Percentiles rank a stretch among this genome's conserved stretches.
These are phyloP conservation scores for Thera obeliscata DNA, from an alignment of 2,888 invertebrate genomes.

Conservation along the genomic window DNA sequence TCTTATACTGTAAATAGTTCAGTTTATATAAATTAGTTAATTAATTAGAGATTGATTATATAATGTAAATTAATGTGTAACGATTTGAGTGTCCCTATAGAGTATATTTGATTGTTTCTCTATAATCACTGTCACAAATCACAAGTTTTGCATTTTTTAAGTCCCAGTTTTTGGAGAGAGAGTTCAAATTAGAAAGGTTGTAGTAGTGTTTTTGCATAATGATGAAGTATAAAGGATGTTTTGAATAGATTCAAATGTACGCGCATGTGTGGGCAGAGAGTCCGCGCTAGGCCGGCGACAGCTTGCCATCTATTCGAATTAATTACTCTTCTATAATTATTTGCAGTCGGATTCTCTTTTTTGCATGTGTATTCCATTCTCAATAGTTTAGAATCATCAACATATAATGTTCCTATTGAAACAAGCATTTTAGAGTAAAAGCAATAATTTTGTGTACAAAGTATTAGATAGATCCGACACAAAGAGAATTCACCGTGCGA, in stretches of 20 bases:
- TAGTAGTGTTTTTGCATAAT: conserved; percentile 67
- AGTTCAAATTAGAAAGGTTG: conserved; percentile 73
- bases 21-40: conserved; percentile 72
- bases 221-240: conserved; percentile 51
- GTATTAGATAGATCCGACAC: conserved; percentile 33
- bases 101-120: conserved; percentile 73
- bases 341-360: conserved; percentile 41
- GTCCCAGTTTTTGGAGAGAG: conserved; percentile 62
- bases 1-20: conserved; percentile 79
- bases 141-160: conserved; percentile 74
- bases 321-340: conserved; percentile 8
- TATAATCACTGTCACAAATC: conserved; percentile 81
- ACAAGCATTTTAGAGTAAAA: conserved; percentile 37
- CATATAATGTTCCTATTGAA: conserved; percentile 40
- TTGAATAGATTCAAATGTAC: conserved; percentile 64
- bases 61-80: conserved; percentile 80
- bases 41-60: conserved; percentile 78
- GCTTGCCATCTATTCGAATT: conserved; percentile 30
- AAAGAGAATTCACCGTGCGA: conserved; percentile 46
- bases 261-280: conserved; percentile 68
- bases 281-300: conserved; percentile 48
- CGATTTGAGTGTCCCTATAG: conserved; percentile 78
- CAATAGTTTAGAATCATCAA: conserved; percentile 30
- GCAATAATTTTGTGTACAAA: conserved; percentile 39
- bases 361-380: conserved; percentile 28